Percentiles rank a stretch among this genome's conserved stretches.
These are phyloP conservation scores for Drosophila borborema DNA, from an alignment of 2,888 invertebrate genomes.

Conservation along the genomic window DNA sequence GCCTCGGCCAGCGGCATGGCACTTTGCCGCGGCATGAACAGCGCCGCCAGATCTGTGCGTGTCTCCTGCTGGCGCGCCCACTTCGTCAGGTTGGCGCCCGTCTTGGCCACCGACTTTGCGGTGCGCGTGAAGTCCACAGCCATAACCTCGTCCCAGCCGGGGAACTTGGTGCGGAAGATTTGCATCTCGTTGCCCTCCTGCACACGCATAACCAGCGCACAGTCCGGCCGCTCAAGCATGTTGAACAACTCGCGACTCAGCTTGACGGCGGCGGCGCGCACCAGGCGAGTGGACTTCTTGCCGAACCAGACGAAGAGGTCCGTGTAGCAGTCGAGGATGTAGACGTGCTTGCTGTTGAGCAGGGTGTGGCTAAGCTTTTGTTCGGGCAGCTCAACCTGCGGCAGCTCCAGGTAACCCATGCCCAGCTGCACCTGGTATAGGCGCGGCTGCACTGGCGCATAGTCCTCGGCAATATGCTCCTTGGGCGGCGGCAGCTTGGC, in stretches of 20 bases:
- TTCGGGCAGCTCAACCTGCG: slow-evolving; percentile 93
- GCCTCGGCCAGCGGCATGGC: slow-evolving; percentile 94
- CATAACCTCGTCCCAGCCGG: slow-evolving; percentile 99
- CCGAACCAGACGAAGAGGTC: slow-evolving; percentile 99
- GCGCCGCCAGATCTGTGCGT: slow-evolving; percentile 96
- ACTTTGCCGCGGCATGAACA: slow-evolving; percentile 97
- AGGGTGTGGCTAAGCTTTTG: slow-evolving; percentile 91
- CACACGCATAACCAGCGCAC: slow-evolving; percentile 94
- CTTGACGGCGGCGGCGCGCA: slow-evolving; percentile 98
- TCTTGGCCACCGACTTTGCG: slow-evolving; percentile 97
- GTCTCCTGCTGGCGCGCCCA: slow-evolving; percentile 96
- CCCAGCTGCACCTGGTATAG: slow-evolving; percentile 98
- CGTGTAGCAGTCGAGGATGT: slow-evolving; percentile 96
- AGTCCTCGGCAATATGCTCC: slow-evolving; percentile 81
- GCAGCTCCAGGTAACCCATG: slow-evolving; percentile 99
- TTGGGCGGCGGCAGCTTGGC: slow-evolving; percentile 85
- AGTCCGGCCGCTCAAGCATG: slow-evolving; percentile 95
- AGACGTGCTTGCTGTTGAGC: slow-evolving; percentile 96
- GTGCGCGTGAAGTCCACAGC: slow-evolving; percentile 99
- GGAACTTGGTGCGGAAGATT: slow-evolving; percentile 98
- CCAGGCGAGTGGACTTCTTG: slow-evolving; percentile 97
- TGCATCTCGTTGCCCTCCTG: slow-evolving; percentile 96
- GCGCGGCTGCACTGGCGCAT: slow-evolving; percentile 87
- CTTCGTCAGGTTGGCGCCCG: slow-evolving; percentile 97
- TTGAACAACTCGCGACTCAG: slow-evolving; percentile 97